A percentile compares a stretch with the other conserved stretches of the same genome.
Evolutionary conservation across 2,797 vertebrate species (phyloP).

Genomic region (Tenualosa thibaudeaui): DNA sequence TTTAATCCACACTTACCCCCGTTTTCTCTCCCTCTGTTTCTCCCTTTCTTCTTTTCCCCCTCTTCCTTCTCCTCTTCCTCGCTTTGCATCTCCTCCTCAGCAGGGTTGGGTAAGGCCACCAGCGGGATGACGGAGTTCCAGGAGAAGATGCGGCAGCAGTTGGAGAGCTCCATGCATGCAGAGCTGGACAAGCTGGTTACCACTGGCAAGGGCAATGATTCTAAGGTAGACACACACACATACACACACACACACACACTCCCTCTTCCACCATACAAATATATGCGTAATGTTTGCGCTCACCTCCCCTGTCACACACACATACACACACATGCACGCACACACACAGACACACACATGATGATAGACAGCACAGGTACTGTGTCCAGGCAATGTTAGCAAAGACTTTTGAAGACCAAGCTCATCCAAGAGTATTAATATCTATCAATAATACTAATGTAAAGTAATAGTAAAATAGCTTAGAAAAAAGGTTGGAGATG

Average conservation of each 20-base stretch:
- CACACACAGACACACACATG: neutral
- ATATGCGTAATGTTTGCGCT: too few species aligned
- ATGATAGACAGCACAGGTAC: neutral
- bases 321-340: neutral
- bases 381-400: too few species aligned
- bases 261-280: neutral
- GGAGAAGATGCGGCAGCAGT: slow-evolving; percentile 91
- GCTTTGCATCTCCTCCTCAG: slow-evolving; percentile 25
- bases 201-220: slow-evolving; percentile 72
- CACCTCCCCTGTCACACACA: too few species aligned
- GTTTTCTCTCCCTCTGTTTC: neutral
- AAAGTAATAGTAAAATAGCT: too few species aligned
- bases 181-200: slow-evolving; percentile 88
- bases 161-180: slow-evolving; percentile 89
- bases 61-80: neutral
- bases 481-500: too few species aligned
- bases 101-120: slow-evolving; percentile 83
- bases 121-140: slow-evolving; percentile 89
- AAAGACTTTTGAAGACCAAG: too few species aligned
- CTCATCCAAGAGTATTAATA: too few species aligned
- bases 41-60: too few species aligned
- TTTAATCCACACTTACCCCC: neutral
- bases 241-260: neutral
- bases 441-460: too few species aligned
- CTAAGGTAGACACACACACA: slow-evolving; percentile 74